phyloP scores from a whole-genome alignment of 1,140 invertebrate genomes.

The Pantala flavescens region DNA sequence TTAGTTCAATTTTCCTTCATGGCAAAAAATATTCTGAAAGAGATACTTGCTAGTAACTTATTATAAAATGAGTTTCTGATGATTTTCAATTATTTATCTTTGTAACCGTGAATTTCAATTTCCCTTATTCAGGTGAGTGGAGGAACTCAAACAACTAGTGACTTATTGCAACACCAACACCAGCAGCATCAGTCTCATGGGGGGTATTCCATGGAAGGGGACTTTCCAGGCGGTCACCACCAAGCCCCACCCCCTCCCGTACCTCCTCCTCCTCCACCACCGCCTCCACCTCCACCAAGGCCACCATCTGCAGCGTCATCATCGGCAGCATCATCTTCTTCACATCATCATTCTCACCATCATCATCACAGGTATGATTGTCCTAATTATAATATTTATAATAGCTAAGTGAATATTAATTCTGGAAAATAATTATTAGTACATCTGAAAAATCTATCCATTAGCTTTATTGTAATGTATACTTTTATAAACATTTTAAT shows the following conservation, averaged over 20 bases:
- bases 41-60: too few species aligned
- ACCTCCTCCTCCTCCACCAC: neutral
- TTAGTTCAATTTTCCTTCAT: too few species aligned
- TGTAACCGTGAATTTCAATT: too few species aligned
- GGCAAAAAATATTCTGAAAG: too few species aligned
- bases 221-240: neutral
- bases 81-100: too few species aligned
- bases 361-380: neutral
- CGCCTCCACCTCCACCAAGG: neutral
- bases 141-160: slow-evolving; percentile 64
- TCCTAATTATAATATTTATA: too few species aligned
- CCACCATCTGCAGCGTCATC: neutral
- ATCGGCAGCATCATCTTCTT: neutral
- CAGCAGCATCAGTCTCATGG: neutral
- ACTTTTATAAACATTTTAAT: too few species aligned
- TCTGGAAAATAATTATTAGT: too few species aligned
- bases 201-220: neutral
- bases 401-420: too few species aligned
- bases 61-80: too few species aligned
- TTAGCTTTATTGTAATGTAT: too few species aligned
- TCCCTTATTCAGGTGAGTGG: slow-evolving; percentile 54
- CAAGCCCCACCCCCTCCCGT: neutral
- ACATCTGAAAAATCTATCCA: too few species aligned
- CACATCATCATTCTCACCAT: neutral
- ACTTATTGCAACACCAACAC: neutral